Evolutionary conservation across 2,113 vertebrate genomes (phyloP), one percentile per base, ranked within the genome.

Genomic region (Ailurus styani): DNA sequence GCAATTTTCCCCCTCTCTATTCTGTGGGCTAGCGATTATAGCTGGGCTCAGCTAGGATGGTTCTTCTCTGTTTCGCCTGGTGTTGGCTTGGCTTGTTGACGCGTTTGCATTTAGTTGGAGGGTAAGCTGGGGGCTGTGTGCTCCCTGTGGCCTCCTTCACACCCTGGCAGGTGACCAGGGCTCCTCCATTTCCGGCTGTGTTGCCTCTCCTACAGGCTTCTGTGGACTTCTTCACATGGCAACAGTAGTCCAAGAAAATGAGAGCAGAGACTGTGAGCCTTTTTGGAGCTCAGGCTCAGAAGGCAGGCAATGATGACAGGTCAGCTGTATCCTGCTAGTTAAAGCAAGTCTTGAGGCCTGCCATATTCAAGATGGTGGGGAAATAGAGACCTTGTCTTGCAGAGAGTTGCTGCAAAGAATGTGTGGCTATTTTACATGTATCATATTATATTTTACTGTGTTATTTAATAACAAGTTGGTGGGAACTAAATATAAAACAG

Each of bases 231-330:
- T 47, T 81, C 45, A 8, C 11, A 40, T n/a, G 73, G 81, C 40
- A 91, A 64, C n/a, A 1, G 3, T 42, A 55, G 37, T 55, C 29
- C 47, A 37, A 40, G 54, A 57, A 81, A 40, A 27, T 25, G 21
- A 85, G 29, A 57, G 5, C 40, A 81, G 40, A 62, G 55, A 45
- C 78, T 11, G 2, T 50, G 18, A 50, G 31, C 0, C 42, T 50
- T 68, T 29, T 14, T 3, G 27, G 31, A 42, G 9, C 31, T 42
- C 57, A 13, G 37, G 45, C 72, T 90, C 10, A 2, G 23, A 93
- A 70, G 34, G 42, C 2, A 17, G 60, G 27, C 21, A 25, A 10
- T 20, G 14, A 10, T 20, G 14, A 1, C 45, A 1, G 2, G 1
- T 11, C 34, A 9, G 15, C 37, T 34, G 0, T 7, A 2, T 82